Conservation (phyloP, 2,797 vertebrate species). For the Capromys pilorides region DNA sequence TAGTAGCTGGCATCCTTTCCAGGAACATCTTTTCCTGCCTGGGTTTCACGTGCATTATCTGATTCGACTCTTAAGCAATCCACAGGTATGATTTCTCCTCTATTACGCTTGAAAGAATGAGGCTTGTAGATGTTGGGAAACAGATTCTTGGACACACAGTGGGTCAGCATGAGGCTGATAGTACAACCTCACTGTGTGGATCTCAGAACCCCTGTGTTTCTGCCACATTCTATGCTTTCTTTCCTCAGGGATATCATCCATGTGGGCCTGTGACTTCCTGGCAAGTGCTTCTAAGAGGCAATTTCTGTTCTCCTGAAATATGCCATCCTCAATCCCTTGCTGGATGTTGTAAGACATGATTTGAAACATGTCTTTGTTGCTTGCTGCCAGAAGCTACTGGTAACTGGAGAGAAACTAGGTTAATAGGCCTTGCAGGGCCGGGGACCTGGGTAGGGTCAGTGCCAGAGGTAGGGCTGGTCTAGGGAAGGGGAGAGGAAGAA, state of each 20-base stretch:
- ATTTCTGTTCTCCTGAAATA: neutral
- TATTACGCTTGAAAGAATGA: neutral
- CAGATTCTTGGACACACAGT: neutral
- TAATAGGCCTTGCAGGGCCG: neutral
- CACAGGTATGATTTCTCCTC: neutral
- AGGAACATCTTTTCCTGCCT: neutral
- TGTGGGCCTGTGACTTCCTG: neutral
- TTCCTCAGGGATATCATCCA: neutral
- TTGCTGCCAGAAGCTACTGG: neutral
- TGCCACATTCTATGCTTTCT: neutral
- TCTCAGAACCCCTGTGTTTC: neutral
- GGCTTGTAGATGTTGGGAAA: neutral
- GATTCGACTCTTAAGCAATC: neutral
- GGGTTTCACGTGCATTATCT: slow-evolving; percentile 38
- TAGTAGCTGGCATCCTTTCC: neutral
- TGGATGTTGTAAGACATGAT: neutral
- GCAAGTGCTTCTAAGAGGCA: neutral
- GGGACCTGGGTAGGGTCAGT: neutral
- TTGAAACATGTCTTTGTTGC: slow-evolving; percentile 23
- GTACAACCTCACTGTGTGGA: neutral
- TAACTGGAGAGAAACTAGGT: neutral
- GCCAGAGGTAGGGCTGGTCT: neutral
- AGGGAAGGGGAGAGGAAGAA: neutral
- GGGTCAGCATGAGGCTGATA: neutral
- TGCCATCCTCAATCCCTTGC: neutral